Evolutionary conservation across 2,113 vertebrate species (phyloP), one percentile per base, ranked within the genome.

Genomic region (Mohoua ochrocephala): DNA sequence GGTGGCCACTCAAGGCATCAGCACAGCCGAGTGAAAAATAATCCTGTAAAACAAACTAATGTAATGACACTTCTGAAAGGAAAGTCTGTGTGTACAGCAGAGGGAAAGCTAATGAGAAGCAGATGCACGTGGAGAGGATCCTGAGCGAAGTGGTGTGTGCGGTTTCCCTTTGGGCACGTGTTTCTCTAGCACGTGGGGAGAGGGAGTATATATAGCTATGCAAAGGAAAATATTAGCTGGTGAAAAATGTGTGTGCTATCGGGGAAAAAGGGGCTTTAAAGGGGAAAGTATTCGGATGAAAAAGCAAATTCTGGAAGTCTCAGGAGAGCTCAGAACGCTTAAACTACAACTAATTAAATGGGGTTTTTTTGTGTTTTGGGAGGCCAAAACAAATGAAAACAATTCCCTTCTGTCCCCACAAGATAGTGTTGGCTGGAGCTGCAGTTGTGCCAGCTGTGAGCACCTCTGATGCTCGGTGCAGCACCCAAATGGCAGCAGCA

Each of bases 41-140:
- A 87, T 69, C 82, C 44, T 78, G 64, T 52, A 81, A 86, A 78
- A 70, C 68, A 93, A 96, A 93, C 69, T 13, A 88, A 92, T 69
- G 50, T 42, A 91, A 85, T 96, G 95, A 91, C 91, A 76, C 45
- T 57, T 97, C 95, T 98, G 96, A 95, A 97, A 97, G 97, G 22
- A 71, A 95, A 93, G 71, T 35, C 91, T 91, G 89, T 96, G 88
- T 86, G 74, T 67, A 88, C 52, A 95, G 74, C 94, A 97, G 86
- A 91, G 93, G 93, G 87, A 9, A 96, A 96, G 80, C 69, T 97
- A 97, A 98, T 79, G 79, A 95, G 87, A 88, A 97, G 49, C 97
- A 98, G 98, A 98, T 96, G 97, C 71, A 81, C 6, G 13, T 27
- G 42, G 74, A 92, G 50, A 97, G 75, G 76, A 41, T 80, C 95